These are phyloP conservation scores for Ruditapes philippinarum DNA, from an alignment of 1,140 invertebrate species.

Conservation along the genomic window DNA sequence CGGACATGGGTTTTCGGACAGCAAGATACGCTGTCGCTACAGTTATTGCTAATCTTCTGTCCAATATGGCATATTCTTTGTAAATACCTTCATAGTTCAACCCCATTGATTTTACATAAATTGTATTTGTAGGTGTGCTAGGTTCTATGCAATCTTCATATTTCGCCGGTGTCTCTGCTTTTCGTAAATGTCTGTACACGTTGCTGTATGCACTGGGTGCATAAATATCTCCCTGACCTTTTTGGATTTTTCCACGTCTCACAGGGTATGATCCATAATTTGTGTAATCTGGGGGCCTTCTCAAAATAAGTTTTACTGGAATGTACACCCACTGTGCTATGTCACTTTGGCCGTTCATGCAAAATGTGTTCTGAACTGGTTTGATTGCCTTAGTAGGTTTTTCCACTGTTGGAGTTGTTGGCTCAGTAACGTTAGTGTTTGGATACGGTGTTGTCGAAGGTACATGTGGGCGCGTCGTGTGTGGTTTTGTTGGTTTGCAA, in stretches of 20 bases:
- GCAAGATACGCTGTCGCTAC: conserved; percentile 78
- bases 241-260: conserved; percentile 67
- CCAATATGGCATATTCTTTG: conserved; percentile 82
- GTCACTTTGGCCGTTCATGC: conserved; percentile 80
- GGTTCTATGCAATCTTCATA: conserved; percentile 62
- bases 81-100: conserved; percentile 83
- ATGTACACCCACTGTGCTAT: conserved; percentile 79
- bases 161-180: conserved; percentile 58
- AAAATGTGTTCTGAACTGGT: conserved; percentile 79
- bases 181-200: conserved; percentile 55
- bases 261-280: conserved; percentile 78
- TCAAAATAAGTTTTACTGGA: conserved; percentile 80
- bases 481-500: conserved; percentile 51
- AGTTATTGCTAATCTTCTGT: conserved; percentile 78
- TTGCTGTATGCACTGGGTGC: conserved; percentile 68
- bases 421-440: too few species aligned
- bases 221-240: conserved; percentile 75
- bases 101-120: conserved; percentile 79
- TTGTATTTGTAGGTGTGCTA: conserved; percentile 68
- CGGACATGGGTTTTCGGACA: conserved; percentile 72
- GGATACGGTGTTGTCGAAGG: background rate
- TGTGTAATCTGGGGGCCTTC: conserved; percentile 75
- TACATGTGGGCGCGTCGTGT: background rate
- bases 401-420: background rate
- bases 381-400: conserved; percentile 35